Evolutionary conservation across 2,113 vertebrate genomes (phyloP).

Genomic region (Thamnaconus septentrionalis): DNA sequence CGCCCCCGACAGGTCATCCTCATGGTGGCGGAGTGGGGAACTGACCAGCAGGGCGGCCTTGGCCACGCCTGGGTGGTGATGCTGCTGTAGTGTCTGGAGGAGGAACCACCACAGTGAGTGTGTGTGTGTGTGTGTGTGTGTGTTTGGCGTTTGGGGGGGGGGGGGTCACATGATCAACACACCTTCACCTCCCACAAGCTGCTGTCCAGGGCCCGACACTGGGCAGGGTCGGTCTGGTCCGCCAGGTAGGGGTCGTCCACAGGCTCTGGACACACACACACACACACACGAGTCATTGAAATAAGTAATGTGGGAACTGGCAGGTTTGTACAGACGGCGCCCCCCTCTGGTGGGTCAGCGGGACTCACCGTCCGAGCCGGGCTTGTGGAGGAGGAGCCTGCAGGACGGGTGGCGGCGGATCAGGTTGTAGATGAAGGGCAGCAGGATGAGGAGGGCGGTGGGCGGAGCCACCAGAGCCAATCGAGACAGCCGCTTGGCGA

Average conservation of each 20-base stretch:
- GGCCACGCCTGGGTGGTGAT: constrained; percentile 91
- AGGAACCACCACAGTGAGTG: neutral
- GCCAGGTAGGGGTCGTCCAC: constrained; percentile 85
- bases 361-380: constrained; percentile 63
- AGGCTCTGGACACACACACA: constrained; percentile 65
- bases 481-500: constrained; percentile 88
- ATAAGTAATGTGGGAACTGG: too few relatives aligned
- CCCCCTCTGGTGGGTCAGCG: neutral
- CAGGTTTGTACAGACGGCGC: too few relatives aligned
- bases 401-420: constrained; percentile 89
- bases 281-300: neutral
- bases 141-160: too few relatives aligned
- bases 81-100: constrained; percentile 85
- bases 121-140: too few relatives aligned
- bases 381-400: constrained; percentile 86
- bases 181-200: constrained; percentile 96
- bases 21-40: constrained; percentile 73
- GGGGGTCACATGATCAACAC: neutral
- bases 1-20: constrained; percentile 82
- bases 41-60: constrained; percentile 83
- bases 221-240: constrained; percentile 82
- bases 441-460: constrained; percentile 83
- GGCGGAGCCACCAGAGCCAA: constrained; percentile 88
- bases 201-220: constrained; percentile 88
- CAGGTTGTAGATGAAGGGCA: constrained; percentile 94